These are phyloP conservation scores for Microcebus griseorufus DNA, from an alignment of 2,113 vertebrate species.

Conservation along the genomic window DNA sequence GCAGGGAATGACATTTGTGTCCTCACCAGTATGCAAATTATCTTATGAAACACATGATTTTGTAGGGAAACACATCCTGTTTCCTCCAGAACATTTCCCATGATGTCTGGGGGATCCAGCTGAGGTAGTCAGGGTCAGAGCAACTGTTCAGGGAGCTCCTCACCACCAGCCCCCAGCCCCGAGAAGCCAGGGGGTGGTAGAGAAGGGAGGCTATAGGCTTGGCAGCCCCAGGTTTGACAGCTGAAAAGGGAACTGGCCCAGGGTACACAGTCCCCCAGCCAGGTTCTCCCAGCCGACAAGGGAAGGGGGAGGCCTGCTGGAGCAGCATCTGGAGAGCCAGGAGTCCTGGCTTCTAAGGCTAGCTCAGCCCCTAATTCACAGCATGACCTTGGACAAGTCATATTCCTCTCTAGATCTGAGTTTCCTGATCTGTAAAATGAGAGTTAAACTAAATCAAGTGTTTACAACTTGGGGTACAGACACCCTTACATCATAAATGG, in stretches of 20 bases:
- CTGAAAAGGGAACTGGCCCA: neutral
- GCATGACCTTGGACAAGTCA: neutral
- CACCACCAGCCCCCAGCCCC: neutral
- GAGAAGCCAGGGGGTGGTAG: neutral
- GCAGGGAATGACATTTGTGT: constrained; percentile 41
- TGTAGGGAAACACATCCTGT: constrained; percentile 64
- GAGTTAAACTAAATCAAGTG: neutral
- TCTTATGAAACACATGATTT: constrained; percentile 51
- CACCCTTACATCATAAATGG: neutral
- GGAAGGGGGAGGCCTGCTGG: neutral
- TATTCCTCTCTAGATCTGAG: neutral
- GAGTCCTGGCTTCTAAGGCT: neutral
- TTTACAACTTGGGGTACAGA: neutral
- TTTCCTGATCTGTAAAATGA: neutral
- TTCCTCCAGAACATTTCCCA: constrained; percentile 49
- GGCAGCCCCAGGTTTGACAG: neutral
- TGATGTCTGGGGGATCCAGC: constrained; percentile 12
- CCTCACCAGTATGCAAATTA: constrained; percentile 65
- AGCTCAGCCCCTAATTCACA: neutral
- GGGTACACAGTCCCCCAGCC: neutral
- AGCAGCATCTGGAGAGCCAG: neutral
- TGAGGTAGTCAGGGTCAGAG: neutral
- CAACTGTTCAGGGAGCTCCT: neutral
- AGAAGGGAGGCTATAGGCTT: neutral
- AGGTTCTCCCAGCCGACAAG: neutral